Conservation (phyloP, 2,797 vertebrate genomes). For the Myotis pilosus region DNA sequence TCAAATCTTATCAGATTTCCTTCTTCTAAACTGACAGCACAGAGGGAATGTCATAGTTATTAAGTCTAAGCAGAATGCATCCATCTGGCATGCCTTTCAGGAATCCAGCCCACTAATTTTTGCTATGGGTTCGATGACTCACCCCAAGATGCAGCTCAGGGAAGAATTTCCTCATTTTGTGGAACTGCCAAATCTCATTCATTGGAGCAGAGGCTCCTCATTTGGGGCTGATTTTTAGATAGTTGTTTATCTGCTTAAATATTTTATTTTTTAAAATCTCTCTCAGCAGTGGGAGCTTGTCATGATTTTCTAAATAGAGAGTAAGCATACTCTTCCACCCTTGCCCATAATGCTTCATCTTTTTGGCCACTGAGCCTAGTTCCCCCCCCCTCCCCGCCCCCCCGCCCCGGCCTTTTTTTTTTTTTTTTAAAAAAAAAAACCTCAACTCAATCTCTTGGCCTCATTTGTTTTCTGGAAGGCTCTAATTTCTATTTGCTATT, state of each 20-base stretch:
- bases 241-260: conserved; percentile 55
- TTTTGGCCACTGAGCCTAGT: background rate
- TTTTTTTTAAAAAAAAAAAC: too few species aligned
- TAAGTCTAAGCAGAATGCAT: conserved; percentile 54
- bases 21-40: conserved; percentile 42
- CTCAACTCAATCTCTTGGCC: background rate
- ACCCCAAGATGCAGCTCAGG: conserved; percentile 46
- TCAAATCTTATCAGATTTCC: conserved; percentile 12
- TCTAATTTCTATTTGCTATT: background rate
- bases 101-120: conserved; percentile 68
- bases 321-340: background rate
- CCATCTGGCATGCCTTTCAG: conserved; percentile 73
- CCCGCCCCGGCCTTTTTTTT: accelerated
- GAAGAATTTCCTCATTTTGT: conserved; percentile 64
- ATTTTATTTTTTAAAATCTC: background rate
- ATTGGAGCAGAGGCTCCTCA: conserved; percentile 40
- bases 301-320: conserved; percentile 21
- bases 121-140: conserved; percentile 68
- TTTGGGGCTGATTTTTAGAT: conserved; percentile 31
- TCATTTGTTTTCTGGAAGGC: background rate
- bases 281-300: background rate
- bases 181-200: conserved; percentile 65
- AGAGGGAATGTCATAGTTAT: conserved; percentile 54
- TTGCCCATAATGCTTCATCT: background rate
- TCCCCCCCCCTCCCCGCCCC: too few species aligned